Evolutionary conservation across 1,140 invertebrate species (phyloP), one percentile per base, ranked within the genome.

Genomic region (Lordiphosa clarofinis): DNA sequence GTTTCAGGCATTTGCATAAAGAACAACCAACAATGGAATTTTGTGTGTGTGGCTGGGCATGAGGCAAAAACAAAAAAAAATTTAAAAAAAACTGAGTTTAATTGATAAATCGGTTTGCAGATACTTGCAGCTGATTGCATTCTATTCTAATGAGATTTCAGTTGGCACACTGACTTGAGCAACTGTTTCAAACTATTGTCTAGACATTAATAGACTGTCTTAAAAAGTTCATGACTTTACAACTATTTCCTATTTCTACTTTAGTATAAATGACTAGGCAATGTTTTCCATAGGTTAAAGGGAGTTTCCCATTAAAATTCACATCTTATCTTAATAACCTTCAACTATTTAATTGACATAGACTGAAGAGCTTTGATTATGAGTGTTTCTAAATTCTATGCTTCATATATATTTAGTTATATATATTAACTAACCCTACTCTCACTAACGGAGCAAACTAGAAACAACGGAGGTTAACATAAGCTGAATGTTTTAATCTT

Each of bases 1-100:
- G 75, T 81, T 81, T 81, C 49, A 71, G 72, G 46, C 62, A 81
- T 81, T 81, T 81, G 76, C 75, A 81, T 82, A 58, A 39, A 59
- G 49, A 59, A 66, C 15, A 36, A 50, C 56, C 66, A 54, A 82
- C 72, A 68, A 67, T 72, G 61, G 76, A 64, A 68, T 76, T 74
- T 63, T 53, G 64, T 60, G 52, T 61, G 19, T 46, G 54, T 48
- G 37, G 49, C 60, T 75, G 75, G 73, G 73, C 61, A 56, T 53
- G n/a, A 56, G 43, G 43, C 54, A 47, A 56, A 38, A 42, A 38
- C 0, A 38, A 73, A 37, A 54, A 57, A 52, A 8, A 58, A 24
- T 24, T n/a, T 0, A 5, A n/a, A 19, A 46, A 36, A 48, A 49
- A 13, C 47, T n/a, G 49, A 40, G 9, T 40, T 49, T 49, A 28